These are phyloP conservation scores for Heliconius ismenius DNA, from an alignment of 2,888 invertebrate species.

Conservation along the genomic window DNA sequence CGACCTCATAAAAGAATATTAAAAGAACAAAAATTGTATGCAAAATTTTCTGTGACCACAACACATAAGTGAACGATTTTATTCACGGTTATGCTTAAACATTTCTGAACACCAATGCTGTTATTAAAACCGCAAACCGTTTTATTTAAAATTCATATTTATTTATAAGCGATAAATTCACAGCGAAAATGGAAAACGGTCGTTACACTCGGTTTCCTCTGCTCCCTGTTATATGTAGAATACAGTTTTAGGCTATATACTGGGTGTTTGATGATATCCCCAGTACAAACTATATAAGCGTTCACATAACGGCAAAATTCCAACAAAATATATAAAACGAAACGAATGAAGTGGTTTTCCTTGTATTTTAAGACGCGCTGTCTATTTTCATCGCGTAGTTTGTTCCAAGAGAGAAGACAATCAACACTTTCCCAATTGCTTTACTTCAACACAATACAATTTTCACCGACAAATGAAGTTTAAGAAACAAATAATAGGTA, in stretches of 20 bases:
- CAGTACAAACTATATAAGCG: background rate
- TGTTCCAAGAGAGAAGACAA: conserved; percentile 11
- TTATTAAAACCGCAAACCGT: background rate
- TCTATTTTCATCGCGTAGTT: conserved; percentile 12
- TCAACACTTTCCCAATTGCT: conserved; percentile 27
- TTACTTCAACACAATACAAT: conserved; percentile 21
- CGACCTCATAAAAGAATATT: background rate
- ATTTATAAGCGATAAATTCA: background rate
- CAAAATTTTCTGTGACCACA: background rate
- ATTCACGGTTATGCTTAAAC: background rate
- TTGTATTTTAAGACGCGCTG: conserved; percentile 11
- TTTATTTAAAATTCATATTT: background rate
- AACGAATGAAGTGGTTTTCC: conserved; percentile 11
- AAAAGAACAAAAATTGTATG: background rate
- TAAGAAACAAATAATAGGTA: conserved; percentile 10
- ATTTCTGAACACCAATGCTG: background rate
- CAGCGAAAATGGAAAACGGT: background rate
- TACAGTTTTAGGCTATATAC: too few relatives aligned
- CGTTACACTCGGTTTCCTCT: too few relatives aligned
- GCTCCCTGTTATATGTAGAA: too few relatives aligned
- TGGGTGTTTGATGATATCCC: too few relatives aligned
- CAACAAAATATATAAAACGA: background rate
- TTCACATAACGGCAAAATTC: background rate
- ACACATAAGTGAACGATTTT: background rate
- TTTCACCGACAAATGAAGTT: conserved; percentile 14